Percentiles rank a stretch among this genome's conserved stretches.
Conservation (phyloP, 2,888 invertebrate genomes). For the Cryptus armator region DNA sequence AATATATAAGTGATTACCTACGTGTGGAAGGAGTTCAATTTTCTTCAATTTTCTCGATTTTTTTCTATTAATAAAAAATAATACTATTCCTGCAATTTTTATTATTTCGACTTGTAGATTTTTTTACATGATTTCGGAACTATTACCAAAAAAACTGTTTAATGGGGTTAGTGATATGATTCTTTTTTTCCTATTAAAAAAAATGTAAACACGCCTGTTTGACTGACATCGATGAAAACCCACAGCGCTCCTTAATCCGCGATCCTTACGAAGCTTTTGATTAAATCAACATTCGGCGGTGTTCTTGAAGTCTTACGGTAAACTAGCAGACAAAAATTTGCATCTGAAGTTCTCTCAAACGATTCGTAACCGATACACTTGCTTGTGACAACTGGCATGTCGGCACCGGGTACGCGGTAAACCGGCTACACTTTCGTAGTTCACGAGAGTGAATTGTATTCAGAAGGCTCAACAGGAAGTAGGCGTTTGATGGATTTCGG, state of each 20-base stretch:
- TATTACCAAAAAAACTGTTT: no score
- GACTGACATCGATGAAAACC: background rate
- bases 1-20: no score
- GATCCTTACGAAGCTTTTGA: background rate
- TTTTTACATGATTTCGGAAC: no score
- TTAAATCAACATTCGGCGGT: background rate
- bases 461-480: constrained; percentile 83
- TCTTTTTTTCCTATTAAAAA: no score
- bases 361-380: background rate
- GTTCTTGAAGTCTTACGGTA: background rate
- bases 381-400: background rate
- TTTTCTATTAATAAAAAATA: no score
- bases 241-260: background rate
- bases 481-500: constrained; percentile 84
- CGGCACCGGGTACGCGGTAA: background rate
- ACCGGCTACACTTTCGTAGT: constrained; percentile 31
- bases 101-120: no score
- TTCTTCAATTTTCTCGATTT: no score
- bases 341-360: background rate
- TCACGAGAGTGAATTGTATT: constrained; percentile 75
- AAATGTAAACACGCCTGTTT: no score
- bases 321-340: background rate
- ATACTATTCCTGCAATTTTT: no score
- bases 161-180: no score
- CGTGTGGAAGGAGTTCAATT: no score